Evolutionary conservation across 1,140 invertebrate genomes (phyloP).

Genomic region (Lithobius niger): DNA sequence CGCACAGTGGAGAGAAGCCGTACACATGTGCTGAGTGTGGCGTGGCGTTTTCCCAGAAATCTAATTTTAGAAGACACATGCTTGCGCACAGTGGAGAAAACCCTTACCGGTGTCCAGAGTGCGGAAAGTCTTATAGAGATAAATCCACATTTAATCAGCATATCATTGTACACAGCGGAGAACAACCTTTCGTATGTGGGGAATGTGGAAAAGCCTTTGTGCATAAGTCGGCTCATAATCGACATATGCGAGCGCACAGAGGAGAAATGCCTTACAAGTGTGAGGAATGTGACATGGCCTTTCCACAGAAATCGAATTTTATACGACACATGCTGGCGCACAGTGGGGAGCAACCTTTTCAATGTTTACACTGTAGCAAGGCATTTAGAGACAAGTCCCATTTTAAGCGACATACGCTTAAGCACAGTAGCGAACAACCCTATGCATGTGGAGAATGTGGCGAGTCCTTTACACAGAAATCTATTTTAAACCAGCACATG

Average conservation of each 20-base stretch:
- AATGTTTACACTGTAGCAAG: not conserved
- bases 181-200: not conserved
- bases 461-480: not conserved
- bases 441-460: not conserved
- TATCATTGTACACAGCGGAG: not conserved
- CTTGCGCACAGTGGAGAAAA: not conserved
- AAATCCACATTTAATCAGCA: not conserved
- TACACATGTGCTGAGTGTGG: not conserved
- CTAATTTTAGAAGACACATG: not conserved
- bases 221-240: not conserved
- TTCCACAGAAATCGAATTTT: not conserved
- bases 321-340: not conserved
- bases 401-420: not conserved
- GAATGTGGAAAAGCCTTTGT: not conserved
- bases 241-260: not conserved
- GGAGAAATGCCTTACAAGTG: not conserved
- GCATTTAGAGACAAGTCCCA: not conserved
- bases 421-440: not conserved
- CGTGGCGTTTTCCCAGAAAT: not conserved
- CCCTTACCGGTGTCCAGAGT: not conserved
- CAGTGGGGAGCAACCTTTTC: not conserved
- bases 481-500: not conserved
- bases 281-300: not conserved
- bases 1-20: not conserved
- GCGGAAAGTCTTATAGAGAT: not conserved